Evolutionary conservation across 1,140 invertebrate genomes (phyloP), one percentile per base, ranked within the genome.

Genomic region (Sycophaga agraensis): DNA sequence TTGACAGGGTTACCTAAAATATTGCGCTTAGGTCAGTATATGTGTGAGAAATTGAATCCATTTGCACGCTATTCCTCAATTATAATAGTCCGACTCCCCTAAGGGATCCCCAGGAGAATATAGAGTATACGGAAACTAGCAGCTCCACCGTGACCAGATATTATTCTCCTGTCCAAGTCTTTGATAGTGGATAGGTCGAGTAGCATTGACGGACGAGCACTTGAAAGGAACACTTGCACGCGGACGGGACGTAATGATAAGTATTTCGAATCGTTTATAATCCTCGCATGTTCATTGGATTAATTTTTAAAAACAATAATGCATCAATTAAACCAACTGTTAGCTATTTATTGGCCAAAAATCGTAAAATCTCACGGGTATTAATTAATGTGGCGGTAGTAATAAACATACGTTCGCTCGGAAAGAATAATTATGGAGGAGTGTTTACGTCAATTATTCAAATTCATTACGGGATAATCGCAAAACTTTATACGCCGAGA

Each of bases 21-120:
- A 60, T 50, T 56, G 19, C 35, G 22, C 51, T 56, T 21, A 31
- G 50, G 11, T 40, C 31, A 19, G 57, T 34, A 12, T 50, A 19
- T 49, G 40, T 50, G 26, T 49, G 40, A 60, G 37, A 60, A 53
- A 53, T 60, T 53, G 39, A 60, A 51, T 45, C 49, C 58, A 60
- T 60, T 53, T 45, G 39, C 58, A 48, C 58, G 58, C 48, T 55
- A 54, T 54, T 54, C 50, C 34, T 48, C 54, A 54, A 61, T 61
- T 42, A 61, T 61, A 54, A 55, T 48, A 60, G 45, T 53, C 17
- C 34, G 31, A 14, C 22, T 39, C 28, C 58, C 58, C 58, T 37
- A 45, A 24, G 19, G 48, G 48, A 24, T 35, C 28, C 8, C 14
- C 16, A 22, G 7, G 11, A 40, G 17, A 40, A 22, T 51, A 59